These are phyloP conservation scores for Orthonevra nobilis DNA, from an alignment of 2,888 invertebrate genomes.

Conservation along the genomic window DNA sequence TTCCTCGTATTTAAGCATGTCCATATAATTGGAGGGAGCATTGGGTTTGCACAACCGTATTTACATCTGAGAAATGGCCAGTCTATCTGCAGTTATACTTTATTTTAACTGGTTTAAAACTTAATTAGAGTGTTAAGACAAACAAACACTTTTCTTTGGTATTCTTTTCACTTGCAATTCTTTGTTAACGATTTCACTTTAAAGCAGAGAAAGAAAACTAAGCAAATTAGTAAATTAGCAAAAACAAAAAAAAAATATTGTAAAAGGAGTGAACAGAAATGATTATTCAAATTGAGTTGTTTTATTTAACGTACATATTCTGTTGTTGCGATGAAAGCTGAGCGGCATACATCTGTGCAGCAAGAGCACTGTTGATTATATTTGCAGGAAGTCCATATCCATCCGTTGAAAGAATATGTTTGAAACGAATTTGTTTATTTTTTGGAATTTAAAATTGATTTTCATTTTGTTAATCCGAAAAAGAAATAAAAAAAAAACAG, in stretches of 20 bases:
- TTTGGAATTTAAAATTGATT: constrained; percentile 32
- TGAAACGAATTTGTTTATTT: constrained; percentile 52
- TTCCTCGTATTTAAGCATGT: constrained; percentile 13
- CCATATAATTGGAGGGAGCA: constrained; percentile 11
- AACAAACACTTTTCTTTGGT: constrained; percentile 33
- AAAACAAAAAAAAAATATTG: constrained; percentile 61
- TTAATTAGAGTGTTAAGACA: constrained; percentile 78
- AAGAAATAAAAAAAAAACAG: constrained; percentile 38
- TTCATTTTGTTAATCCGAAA: constrained; percentile 38
- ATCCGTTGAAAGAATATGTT: constrained; percentile 38
- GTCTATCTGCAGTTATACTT: constrained; percentile 1
- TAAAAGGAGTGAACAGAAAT: constrained; percentile 49
- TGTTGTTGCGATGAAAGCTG: constrained; percentile 96
- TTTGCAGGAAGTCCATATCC: constrained; percentile 61
- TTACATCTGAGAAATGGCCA: constrained; percentile 40
- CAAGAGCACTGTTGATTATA: constrained; percentile 89
- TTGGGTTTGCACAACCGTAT: constrained; percentile 28
- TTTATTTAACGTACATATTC: constrained; percentile 89
- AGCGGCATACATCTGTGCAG: constrained; percentile 97
- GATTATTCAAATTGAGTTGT: constrained; percentile 41
- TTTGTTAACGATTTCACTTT: constrained; percentile 62
- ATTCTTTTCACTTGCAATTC: constrained; percentile 69
- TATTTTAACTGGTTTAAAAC: constrained; percentile 19
- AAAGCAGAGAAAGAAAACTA: constrained; percentile 51
- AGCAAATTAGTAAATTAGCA: constrained; percentile 51